Evolutionary conservation across 2,888 invertebrate genomes (phyloP).

Genomic region (Andrena trimmerana): DNA sequence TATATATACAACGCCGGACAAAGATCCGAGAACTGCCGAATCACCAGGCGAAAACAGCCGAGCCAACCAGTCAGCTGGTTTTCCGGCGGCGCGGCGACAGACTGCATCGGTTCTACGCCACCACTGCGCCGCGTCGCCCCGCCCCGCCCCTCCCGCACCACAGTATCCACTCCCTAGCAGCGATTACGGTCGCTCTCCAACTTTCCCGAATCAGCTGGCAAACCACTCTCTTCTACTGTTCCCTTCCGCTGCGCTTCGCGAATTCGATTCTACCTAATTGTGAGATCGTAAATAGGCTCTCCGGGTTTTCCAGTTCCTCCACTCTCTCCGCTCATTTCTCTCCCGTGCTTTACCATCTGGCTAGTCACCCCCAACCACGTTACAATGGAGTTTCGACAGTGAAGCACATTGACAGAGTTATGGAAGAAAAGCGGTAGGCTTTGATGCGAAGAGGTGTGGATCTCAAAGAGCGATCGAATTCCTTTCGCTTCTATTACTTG

Average conservation of each 20-base stretch:
- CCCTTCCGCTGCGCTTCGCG: background rate
- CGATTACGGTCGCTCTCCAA: constrained; percentile 72
- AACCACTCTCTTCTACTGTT: background rate
- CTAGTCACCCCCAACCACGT: background rate
- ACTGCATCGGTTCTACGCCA: constrained; percentile 66
- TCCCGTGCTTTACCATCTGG: background rate
- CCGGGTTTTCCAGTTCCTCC: background rate
- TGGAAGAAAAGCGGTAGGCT: no score
- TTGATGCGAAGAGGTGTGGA: no score
- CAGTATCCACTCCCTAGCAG: constrained; percentile 43
- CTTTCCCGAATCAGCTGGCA: constrained; percentile 79
- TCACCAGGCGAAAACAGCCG: constrained; percentile 66
- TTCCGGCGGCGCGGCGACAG: constrained; percentile 53
- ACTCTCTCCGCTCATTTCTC: no score
- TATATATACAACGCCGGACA: constrained; percentile 71
- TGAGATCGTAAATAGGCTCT: background rate
- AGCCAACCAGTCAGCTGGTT: constrained; percentile 80
- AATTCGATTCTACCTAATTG: background rate
- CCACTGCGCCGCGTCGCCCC: constrained; percentile 20
- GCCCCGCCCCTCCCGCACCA: background rate
- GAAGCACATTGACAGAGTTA: no score
- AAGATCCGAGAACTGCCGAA: constrained; percentile 79
- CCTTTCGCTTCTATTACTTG: no score
- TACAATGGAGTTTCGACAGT: background rate
- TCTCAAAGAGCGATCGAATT: no score